Evolutionary conservation across 2,113 vertebrate genomes (phyloP).

Genomic region (Oreamnos americanus): DNA sequence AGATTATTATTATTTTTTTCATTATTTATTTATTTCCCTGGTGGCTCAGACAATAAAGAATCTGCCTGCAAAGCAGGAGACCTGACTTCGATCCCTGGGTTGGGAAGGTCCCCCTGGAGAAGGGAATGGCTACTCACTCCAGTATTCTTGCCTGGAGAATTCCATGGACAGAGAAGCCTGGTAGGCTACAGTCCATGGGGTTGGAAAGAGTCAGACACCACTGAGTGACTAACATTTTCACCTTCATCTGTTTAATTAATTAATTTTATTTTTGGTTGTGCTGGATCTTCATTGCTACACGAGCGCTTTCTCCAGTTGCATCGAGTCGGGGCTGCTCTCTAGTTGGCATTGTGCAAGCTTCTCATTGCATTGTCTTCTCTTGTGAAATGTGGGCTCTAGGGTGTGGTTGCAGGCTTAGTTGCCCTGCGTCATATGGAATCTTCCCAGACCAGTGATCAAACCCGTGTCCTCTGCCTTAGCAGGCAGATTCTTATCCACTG

Average conservation of each 20-base stretch:
- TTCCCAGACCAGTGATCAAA: neutral
- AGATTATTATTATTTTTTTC: neutral
- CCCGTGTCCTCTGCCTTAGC: neutral
- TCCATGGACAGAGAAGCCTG: neutral
- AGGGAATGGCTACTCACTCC: neutral
- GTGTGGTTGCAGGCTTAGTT: neutral
- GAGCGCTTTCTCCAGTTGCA: neutral
- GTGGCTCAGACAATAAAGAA: neutral
- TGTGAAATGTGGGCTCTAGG: neutral
- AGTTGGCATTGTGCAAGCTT: neutral
- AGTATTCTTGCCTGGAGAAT: neutral
- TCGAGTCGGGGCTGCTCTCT: rapidly evolving
- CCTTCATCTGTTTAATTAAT: neutral
- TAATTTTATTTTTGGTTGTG: neutral
- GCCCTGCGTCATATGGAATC: neutral
- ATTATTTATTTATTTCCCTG: neutral
- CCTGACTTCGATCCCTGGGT: neutral
- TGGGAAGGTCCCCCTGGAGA: neutral
- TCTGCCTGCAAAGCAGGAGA: neutral
- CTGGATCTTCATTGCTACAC: neutral
- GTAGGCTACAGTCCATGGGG: neutral
- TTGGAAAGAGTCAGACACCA: neutral
- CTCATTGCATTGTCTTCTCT: neutral
- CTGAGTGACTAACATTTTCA: neutral
- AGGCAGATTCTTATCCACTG: neutral